Conservation (phyloP, 2,113 vertebrate species). For the Romanogobio albipinnatus region DNA sequence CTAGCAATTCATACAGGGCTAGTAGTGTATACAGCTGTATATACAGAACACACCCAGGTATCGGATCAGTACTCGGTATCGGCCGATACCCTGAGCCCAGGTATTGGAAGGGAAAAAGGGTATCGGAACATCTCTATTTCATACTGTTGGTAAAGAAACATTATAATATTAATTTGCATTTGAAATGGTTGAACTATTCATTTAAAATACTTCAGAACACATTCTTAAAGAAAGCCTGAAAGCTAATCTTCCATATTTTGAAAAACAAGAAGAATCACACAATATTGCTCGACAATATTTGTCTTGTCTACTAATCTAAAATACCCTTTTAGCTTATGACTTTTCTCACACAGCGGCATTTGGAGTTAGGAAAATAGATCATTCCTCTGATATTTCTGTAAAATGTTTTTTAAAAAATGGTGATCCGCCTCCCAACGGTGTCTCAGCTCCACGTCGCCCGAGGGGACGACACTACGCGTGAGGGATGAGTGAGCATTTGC, state of each 20-base stretch:
- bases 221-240: neutral
- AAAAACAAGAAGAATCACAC: neutral
- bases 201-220: neutral
- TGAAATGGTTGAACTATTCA: neutral
- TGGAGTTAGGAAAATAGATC: neutral
- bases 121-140: too few relatives aligned
- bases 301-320: neutral
- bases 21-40: too few relatives aligned
- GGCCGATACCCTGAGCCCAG: too few relatives aligned
- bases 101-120: too few relatives aligned
- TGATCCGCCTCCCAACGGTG: slow-evolving; percentile 19
- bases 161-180: neutral
- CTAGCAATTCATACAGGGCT: too few relatives aligned
- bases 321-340: slow-evolving; percentile 5
- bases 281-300: neutral
- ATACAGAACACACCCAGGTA: too few relatives aligned
- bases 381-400: neutral
- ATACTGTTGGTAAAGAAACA: too few relatives aligned
- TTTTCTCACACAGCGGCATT: neutral
- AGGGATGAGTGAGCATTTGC: slow-evolving; percentile 53
- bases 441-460: slow-evolving; percentile 23
- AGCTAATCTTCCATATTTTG: neutral
- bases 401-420: slow-evolving; percentile 21
- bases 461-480: slow-evolving; percentile 2
- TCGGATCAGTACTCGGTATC: too few relatives aligned